Evolutionary conservation across 2,113 vertebrate species (phyloP).

Genomic region (Syngnathus floridae): DNA sequence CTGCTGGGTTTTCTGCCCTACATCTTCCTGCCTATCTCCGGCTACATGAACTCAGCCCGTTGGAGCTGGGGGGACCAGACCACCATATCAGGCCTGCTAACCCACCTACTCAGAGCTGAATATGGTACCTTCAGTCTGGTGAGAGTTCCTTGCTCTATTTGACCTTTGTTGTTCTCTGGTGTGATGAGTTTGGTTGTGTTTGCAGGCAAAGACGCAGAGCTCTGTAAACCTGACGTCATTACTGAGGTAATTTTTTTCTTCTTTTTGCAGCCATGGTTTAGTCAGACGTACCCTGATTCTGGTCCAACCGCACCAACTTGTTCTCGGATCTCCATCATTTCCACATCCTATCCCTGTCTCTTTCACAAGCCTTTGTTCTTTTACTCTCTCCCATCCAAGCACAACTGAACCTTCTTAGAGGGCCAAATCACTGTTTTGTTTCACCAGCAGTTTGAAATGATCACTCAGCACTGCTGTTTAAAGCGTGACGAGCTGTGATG

Average conservation of each 20-base stretch:
- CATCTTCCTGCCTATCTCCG: constrained; percentile 85
- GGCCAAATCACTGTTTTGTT: constrained; percentile 71
- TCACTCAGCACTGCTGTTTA: constrained; percentile 70
- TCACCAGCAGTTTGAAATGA: constrained; percentile 71
- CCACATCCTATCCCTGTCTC: constrained; percentile 28
- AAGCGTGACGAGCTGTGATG: constrained; percentile 74
- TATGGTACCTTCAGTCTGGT: constrained; percentile 98
- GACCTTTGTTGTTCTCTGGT: neutral
- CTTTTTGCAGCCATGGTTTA: neutral
- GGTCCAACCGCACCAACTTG: constrained; percentile 35
- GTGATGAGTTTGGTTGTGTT: constrained; percentile 21
- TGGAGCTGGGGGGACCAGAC: constrained; percentile 99
- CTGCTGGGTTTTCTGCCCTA: constrained; percentile 86
- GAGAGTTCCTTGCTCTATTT: constrained; percentile 21
- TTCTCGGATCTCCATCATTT: constrained; percentile 39
- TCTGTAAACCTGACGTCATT: constrained; percentile 72
- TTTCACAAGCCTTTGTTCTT: constrained; percentile 61
- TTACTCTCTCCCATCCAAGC: constrained; percentile 62
- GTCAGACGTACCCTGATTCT: constrained; percentile 14
- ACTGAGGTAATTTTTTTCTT: constrained; percentile 73
- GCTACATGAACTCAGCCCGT: constrained; percentile 80
- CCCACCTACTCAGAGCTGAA: constrained; percentile 89
- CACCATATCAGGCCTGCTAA: constrained; percentile 82
- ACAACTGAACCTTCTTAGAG: constrained; percentile 68
- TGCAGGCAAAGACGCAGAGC: constrained; percentile 84